Base-by-base conservation (phyloP, 92 coral and sea anemone species). In the Bergia puertoricense region DNA sequence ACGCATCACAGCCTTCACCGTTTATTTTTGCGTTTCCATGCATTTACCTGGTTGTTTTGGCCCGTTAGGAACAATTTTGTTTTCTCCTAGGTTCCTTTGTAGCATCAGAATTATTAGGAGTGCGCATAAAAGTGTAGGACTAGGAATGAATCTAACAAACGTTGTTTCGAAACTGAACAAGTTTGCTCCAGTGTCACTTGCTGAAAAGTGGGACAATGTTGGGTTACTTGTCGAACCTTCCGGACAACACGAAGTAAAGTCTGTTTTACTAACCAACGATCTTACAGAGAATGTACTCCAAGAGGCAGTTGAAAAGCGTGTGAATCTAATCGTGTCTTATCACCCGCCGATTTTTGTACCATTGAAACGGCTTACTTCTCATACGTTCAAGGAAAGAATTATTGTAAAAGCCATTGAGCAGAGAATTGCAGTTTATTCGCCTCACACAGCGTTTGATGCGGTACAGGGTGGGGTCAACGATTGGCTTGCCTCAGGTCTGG, bases 291-390 rank as follows among this genome's bases (percentile, higher is more conserved):
- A 22, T 15, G 99, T 97, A 74, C 92, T 94, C 38, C 93, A 94
- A 85, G 99, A 97, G 86, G 98, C 99, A 41, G 86, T 96, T 38
- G 88, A 94, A 79, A 93, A 90, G 36, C 76, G 90, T 8, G 95
- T 89, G 16, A 90, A 94, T 89, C 85, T 97, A 96, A 88, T 97
- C 3, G 88, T 97, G 13, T 95, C 98, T 6, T 97, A 97, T 74
- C 99, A 97, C 76, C 99, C 99, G 23, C 99, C 99, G 41, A 97
- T 97, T 43, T 97, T 97, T 93, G 88, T 80, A 7, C 99, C 99
- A 9, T 89, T 97, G 13, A 97, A 94, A 83, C 91, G 94, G 69
- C 86, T 97, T 22, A 95, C 98, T 8, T 91, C 90, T 6, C 89
- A 57, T 51, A 80, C 91, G 13, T 97, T 96, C 89, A 97, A 97